These are phyloP conservation scores for Xiphophorus hellerii DNA, from an alignment of 2,113 vertebrate species.

Conservation along the genomic window DNA sequence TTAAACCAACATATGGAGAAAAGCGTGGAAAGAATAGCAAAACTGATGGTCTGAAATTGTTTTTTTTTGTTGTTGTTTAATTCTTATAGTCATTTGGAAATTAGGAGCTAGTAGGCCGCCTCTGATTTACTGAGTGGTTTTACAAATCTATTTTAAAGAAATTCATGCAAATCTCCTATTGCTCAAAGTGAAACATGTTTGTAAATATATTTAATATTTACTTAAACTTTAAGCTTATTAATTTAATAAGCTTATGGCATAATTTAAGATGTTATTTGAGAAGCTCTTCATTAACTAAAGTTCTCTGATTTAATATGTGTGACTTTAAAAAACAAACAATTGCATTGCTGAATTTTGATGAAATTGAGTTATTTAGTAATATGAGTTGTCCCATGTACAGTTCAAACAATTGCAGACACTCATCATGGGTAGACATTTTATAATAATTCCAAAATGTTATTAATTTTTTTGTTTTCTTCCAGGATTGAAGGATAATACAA, in stretches of 20 bases:
- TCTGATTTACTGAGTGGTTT: no score
- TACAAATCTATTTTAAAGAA: not conserved
- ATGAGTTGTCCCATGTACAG: no score
- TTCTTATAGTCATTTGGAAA: not conserved
- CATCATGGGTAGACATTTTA: not conserved
- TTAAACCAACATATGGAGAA: constrained; percentile 9
- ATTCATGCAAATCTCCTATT: not conserved
- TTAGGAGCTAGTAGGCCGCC: not conserved
- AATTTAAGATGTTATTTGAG: no score
- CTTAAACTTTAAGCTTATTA: not conserved
- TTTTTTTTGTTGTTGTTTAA: not conserved
- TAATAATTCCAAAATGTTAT: not conserved
- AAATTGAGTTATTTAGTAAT: no score
- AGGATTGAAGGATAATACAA: no score
- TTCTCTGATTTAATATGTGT: not conserved
- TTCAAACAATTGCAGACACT: not conserved
- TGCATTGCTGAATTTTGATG: not conserved
- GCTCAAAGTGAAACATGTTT: not conserved
- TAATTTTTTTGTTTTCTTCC: not conserved
- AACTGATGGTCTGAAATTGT: not conserved
- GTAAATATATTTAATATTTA: no score
- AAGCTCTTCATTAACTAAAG: no score
- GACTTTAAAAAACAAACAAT: not conserved
- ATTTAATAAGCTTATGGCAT: not conserved
- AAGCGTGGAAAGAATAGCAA: not conserved